Conservation (phyloP, 2,113 vertebrate species). For the Brachirus orientalis region DNA sequence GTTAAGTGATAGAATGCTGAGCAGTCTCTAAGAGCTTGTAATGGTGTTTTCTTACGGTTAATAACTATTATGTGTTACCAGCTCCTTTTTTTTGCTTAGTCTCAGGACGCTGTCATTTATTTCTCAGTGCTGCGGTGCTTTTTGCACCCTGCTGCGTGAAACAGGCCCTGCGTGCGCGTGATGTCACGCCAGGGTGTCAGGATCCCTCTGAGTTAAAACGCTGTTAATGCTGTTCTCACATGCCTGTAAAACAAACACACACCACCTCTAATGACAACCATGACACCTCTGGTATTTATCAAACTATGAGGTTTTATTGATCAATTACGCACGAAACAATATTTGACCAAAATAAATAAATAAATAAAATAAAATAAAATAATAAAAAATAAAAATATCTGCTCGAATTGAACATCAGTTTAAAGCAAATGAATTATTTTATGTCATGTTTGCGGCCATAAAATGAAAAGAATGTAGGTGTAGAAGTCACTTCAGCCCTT, state of each 20-base stretch:
- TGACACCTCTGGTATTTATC: slow-evolving; percentile 43
- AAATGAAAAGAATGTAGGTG: not conserved
- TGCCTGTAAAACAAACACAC: slow-evolving; percentile 78
- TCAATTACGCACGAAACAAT: too few species aligned
- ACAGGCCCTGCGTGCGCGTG: slow-evolving; percentile 28
- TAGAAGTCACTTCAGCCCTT: slow-evolving; percentile 20
- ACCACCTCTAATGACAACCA: slow-evolving; percentile 62
- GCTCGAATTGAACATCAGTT: too few species aligned
- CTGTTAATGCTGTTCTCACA: slow-evolving; percentile 71
- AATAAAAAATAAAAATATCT: too few species aligned
- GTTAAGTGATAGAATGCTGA: not conserved
- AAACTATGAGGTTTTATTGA: slow-evolving; percentile 26
- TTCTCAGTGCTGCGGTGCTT: not conserved
- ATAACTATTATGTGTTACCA: not conserved
- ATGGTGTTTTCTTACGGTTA: not conserved
- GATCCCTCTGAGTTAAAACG: slow-evolving; percentile 71
- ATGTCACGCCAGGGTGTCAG: slow-evolving; percentile 67
- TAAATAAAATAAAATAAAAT: too few species aligned
- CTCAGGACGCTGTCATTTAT: not conserved
- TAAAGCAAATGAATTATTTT: not conserved
- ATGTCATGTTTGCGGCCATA: not conserved
- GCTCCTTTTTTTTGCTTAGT: not conserved
- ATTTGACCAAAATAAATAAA: not conserved
- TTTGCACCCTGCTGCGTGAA: slow-evolving; percentile 29
- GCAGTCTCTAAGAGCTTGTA: not conserved